Base-by-base conservation (phyloP, 2,113 vertebrate species). In the Jaculus jaculus region DNA sequence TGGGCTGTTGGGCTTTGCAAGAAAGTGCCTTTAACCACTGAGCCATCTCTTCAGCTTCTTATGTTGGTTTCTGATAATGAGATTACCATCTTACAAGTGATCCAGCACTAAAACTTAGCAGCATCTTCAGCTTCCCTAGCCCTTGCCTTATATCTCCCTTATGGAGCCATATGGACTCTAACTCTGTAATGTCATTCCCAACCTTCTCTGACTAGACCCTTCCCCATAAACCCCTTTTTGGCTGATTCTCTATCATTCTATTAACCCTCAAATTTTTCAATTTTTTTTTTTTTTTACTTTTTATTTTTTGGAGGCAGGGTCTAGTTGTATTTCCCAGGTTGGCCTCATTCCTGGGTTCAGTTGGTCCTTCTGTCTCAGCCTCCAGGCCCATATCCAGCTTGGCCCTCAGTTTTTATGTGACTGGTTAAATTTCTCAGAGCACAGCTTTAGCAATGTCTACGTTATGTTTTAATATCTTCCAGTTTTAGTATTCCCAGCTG, bases 61-160 rank as follows among this genome's bases (percentile, higher is more conserved):
- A 60, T 51, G 42, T 34, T 94, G 47, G 77, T 66, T 88, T 95
- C 39, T 78, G 26, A 84, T 66, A 71, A 30, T 89, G 37, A 20
- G 30, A 74, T 58, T 72, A 69, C 72, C 21, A 65, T 85, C 58
- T 30, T 47, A 60, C n/a, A 42, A 54, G 39, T 83, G 89, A 77
- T 60, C 47, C 15, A 54, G 65, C 54, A 68, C 68, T 39, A 60
- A 75, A 87, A 68, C 82, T 84, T 72, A n/a, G 34, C 84, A 20
- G 72, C 82, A 30, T 89, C 68, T 72, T 89, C 73, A 82, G 3
- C 23, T 85, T 58, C 47, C 82, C 32, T 73, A 28, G 24, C 4
- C 65, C 47, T 90, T 92, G 39, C 47, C 54, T 39, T 21, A 42
- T n/a, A n/a, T 58, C 68, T 85, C 58, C 42, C 58, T 71, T 28